A percentile compares a stretch with the other conserved stretches of the same genome.
phyloP scores from a whole-genome alignment of 1,140 invertebrate genomes.

The Ceratina calcarata region DNA sequence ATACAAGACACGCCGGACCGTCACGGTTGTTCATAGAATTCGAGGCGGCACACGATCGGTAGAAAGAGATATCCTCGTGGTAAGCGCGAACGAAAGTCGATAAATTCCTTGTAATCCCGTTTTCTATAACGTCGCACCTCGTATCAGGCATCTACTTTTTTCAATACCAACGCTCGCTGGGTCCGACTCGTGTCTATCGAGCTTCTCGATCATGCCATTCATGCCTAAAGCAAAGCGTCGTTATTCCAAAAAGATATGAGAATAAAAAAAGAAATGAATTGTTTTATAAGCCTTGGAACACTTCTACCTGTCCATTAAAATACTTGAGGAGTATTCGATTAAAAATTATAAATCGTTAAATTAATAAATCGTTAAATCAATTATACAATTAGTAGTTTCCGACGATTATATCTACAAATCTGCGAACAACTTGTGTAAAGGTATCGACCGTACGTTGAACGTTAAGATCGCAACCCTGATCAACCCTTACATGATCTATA shows the following conservation, averaged over 20 bases:
- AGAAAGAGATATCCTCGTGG: constrained; percentile 13
- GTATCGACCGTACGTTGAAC: too few relatives aligned
- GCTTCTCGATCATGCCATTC: constrained; percentile 4
- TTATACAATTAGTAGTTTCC: too few relatives aligned
- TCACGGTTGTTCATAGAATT: constrained; percentile 14
- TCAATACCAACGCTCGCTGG: constrained; percentile 3
- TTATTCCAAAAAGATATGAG: background rate
- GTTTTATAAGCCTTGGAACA: too few relatives aligned
- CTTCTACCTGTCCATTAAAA: too few relatives aligned
- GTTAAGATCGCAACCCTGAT: constrained; percentile 44
- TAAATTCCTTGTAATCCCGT: constrained; percentile 47
- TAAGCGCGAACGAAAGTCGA: constrained; percentile 29
- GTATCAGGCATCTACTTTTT: constrained; percentile 41
- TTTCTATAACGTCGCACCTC: constrained; percentile 28
- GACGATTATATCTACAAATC: too few relatives aligned
- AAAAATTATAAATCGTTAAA: too few relatives aligned
- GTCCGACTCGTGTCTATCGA: constrained; percentile 24
- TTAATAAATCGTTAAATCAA: too few relatives aligned
- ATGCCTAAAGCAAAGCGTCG: constrained; percentile 17
- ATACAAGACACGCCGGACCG: background rate
- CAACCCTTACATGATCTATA: too few relatives aligned
- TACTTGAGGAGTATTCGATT: too few relatives aligned
- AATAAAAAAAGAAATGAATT: background rate
- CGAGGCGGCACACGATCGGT: constrained; percentile 30
- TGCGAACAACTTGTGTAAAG: too few relatives aligned